phyloP scores from a whole-genome alignment of 1,140 invertebrate species.

The Theocolax elegans region DNA sequence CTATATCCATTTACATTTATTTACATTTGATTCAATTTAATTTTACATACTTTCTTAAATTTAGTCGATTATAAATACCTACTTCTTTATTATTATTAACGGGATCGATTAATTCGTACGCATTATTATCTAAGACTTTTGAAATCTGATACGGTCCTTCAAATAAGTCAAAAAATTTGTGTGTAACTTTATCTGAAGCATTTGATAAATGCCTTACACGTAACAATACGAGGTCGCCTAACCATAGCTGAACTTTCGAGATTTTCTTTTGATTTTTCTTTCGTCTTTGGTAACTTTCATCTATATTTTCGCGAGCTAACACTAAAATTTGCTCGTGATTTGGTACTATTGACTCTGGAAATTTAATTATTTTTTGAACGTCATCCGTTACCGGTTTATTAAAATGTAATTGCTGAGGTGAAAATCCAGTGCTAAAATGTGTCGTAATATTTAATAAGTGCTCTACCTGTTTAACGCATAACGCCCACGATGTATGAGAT shows the following conservation, averaged over 20 bases:
- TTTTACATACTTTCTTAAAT: background rate
- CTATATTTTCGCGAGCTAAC: background rate
- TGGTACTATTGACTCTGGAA: background rate
- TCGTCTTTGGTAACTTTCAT: background rate
- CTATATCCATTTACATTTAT: too few species aligned
- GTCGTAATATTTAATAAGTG: too few species aligned
- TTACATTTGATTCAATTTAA: too few species aligned
- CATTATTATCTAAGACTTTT: background rate
- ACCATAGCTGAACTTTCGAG: background rate
- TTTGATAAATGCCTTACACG: conserved; percentile 3
- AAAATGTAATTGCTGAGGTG: too few species aligned
- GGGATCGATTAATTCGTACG: background rate
- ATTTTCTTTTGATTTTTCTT: background rate
- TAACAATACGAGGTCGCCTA: background rate
- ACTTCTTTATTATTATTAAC: background rate
- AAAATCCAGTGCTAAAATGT: too few species aligned
- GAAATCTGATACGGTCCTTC: background rate
- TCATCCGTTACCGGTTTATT: too few species aligned
- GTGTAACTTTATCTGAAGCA: conserved; percentile 1
- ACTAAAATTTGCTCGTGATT: background rate
- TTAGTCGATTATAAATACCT: background rate
- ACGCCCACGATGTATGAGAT: too few species aligned
- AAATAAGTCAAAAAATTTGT: conserved; percentile 10
- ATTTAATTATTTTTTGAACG: conserved; percentile 3
- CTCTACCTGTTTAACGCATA: too few species aligned